Conservation (phyloP, 1,140 invertebrate species). For the Microplitis demolitor region DNA sequence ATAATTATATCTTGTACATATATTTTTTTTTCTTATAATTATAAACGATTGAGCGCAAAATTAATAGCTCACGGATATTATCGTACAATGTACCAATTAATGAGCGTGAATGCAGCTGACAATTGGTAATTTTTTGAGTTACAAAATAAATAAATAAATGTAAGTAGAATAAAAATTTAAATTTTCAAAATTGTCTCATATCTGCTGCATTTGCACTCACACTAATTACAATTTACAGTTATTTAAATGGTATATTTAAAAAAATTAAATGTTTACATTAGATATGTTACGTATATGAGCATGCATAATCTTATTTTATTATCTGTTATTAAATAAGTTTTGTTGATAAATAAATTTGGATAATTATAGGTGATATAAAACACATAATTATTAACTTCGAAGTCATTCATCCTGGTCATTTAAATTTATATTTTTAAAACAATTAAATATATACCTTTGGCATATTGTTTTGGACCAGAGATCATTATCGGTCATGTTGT, state of each 20-base stretch:
- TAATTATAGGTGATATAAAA: too few species aligned
- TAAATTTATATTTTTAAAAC: background rate
- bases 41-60: constrained; percentile 5
- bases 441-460: background rate
- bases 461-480: background rate
- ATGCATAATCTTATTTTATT: background rate
- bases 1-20: background rate
- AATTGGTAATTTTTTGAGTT: background rate
- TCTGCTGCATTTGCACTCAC: too few species aligned
- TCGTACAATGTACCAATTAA: background rate
- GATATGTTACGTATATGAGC: constrained; percentile 13
- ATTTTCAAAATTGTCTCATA: too few species aligned
- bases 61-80: background rate
- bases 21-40: background rate
- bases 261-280: too few species aligned
- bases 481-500: background rate
- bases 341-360: background rate
- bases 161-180: background rate
- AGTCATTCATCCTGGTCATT: background rate
- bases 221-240: background rate
- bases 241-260: too few species aligned
- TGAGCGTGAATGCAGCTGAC: background rate
- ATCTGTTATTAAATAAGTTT: background rate
- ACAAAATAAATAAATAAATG: background rate
- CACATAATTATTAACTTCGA: too few species aligned